These are phyloP conservation scores for Cossypha dichroa DNA, from an alignment of 2,797 vertebrate species.

Conservation along the genomic window DNA sequence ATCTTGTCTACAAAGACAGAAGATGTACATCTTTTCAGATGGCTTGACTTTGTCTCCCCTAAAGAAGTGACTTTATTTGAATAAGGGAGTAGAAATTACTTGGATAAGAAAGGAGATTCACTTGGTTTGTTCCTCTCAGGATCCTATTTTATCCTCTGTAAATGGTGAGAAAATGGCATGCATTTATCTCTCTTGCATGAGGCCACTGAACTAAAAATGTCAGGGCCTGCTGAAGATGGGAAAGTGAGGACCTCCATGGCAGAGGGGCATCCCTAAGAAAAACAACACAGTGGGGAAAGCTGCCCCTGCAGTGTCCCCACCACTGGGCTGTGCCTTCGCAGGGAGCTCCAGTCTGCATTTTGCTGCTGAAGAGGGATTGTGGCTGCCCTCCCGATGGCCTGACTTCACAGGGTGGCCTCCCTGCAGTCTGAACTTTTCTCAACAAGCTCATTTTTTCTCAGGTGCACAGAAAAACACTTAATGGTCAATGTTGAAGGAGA, in stretches of 20 bases:
- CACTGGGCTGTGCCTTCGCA: not conserved
- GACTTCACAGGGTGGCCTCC: not conserved
- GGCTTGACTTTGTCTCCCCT: not conserved
- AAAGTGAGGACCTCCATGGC: fast-evolving
- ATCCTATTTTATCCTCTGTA: fast-evolving
- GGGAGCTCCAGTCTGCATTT: not conserved
- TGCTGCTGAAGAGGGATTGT: not conserved
- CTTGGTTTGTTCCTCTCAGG: not conserved
- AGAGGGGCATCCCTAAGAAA: fast-evolving
- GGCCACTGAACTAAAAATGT: not conserved
- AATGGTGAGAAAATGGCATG: not conserved
- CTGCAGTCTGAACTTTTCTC: not conserved
- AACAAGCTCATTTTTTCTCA: not conserved
- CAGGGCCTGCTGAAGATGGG: not conserved
- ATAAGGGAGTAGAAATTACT: not conserved
- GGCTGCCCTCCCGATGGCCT: not conserved
- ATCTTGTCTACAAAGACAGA: not conserved
- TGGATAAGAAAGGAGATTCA: not conserved
- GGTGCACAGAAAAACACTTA: not conserved
- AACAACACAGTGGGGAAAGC: fast-evolving
- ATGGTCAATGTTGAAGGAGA: not conserved
- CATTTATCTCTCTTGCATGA: not conserved
- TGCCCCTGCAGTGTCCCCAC: not conserved
- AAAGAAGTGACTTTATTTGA: not conserved
- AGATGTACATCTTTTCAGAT: not conserved